These are phyloP conservation scores for Polyommatus iphigenia DNA, from an alignment of 2,888 invertebrate species.

Conservation along the genomic window DNA sequence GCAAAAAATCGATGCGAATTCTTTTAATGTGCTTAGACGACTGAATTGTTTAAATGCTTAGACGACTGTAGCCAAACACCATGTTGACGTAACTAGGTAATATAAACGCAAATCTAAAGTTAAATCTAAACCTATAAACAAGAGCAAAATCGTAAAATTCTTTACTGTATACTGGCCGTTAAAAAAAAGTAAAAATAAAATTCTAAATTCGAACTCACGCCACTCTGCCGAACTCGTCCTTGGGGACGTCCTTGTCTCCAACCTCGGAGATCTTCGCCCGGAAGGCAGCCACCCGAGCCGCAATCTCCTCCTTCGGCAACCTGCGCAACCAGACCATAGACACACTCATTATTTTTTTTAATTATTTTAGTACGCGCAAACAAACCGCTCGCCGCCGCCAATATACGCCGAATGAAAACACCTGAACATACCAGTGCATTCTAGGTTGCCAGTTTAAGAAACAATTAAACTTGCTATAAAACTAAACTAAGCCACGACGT, in stretches of 20 bases:
- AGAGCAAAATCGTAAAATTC: neutral
- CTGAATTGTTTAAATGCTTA: neutral
- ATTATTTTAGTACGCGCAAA: slow-evolving; percentile 29
- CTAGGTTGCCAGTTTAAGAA: slow-evolving; percentile 63
- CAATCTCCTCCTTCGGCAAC: slow-evolving; percentile 91
- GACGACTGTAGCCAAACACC: neutral
- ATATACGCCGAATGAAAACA: slow-evolving; percentile 39
- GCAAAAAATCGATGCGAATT: neutral
- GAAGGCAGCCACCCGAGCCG: slow-evolving; percentile 92
- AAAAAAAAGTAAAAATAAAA: slow-evolving; percentile 29
- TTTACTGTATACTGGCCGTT: neutral
- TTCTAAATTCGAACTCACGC: slow-evolving; percentile 60
- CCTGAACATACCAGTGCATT: slow-evolving; percentile 74
- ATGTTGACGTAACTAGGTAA: neutral
- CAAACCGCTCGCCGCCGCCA: slow-evolving; percentile 24
- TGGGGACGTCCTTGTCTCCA: slow-evolving; percentile 79
- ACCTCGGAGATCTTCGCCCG: slow-evolving; percentile 90
- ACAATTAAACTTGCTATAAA: slow-evolving; percentile 75
- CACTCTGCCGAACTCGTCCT: slow-evolving; percentile 93
- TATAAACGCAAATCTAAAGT: neutral
- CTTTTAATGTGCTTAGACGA: neutral
- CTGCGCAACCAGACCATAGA: slow-evolving; percentile 82
- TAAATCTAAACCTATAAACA: neutral
- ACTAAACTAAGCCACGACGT: slow-evolving; percentile 43
- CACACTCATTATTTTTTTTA: slow-evolving; percentile 59